phyloP scores from a whole-genome alignment of 2,888 invertebrate genomes.

The Dynastes grantii region DNA sequence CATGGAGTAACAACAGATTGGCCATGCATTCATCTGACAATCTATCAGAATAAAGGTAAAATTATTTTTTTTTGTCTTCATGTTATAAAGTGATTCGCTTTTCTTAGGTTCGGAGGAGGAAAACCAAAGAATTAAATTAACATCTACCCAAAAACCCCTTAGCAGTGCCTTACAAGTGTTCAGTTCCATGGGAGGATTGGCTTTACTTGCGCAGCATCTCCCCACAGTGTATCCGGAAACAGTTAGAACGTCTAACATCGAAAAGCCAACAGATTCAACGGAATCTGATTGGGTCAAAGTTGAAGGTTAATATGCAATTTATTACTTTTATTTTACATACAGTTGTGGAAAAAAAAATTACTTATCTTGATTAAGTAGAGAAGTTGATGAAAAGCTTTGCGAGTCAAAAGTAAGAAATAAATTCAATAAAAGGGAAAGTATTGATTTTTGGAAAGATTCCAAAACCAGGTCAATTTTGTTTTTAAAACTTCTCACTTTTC shows the following conservation, averaged over 20 bases:
- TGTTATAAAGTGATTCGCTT: too few relatives aligned
- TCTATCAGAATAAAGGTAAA: constrained; percentile 67
- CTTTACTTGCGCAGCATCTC: constrained; percentile 89
- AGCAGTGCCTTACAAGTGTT: constrained; percentile 86
- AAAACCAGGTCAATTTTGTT: too few relatives aligned
- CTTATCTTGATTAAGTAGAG: neutral
- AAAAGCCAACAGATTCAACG: constrained; percentile 73
- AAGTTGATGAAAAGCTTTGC: too few relatives aligned
- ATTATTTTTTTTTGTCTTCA: neutral
- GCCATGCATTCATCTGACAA: constrained; percentile 69
- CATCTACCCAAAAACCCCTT: constrained; percentile 63
- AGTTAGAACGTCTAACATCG: constrained; percentile 74
- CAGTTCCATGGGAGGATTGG: constrained; percentile 90
- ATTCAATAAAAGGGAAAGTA: too few relatives aligned
- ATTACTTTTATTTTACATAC: constrained; percentile 17
- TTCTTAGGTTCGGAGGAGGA: constrained; percentile 57
- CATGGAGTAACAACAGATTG: constrained; percentile 66
- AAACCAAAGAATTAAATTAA: constrained; percentile 55
- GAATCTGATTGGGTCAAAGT: constrained; percentile 71
- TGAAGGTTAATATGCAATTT: constrained; percentile 64
- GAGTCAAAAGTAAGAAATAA: too few relatives aligned
- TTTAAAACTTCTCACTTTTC: too few relatives aligned
- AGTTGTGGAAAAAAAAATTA: too few relatives aligned
- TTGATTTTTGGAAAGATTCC: too few relatives aligned
- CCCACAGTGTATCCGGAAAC: constrained; percentile 91